These are phyloP conservation scores for Corynorhinus townsendii DNA, from an alignment of 2,113 vertebrate species.

Conservation along the genomic window DNA sequence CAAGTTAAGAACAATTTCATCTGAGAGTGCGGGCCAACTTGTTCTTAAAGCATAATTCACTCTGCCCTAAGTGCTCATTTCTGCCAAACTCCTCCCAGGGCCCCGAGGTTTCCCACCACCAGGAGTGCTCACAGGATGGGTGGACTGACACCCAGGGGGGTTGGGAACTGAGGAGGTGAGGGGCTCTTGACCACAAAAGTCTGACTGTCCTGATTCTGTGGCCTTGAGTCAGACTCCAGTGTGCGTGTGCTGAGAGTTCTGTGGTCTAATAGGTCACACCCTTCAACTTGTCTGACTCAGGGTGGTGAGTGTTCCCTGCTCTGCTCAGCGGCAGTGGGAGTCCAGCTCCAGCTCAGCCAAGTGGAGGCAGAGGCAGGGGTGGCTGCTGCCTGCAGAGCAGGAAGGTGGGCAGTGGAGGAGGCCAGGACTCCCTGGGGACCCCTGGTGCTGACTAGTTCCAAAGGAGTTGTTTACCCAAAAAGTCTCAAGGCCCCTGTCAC, in stretches of 20 bases:
- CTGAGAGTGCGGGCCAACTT: not conserved
- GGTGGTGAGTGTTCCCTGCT: constrained; percentile 77
- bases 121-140: not conserved
- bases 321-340: constrained; percentile 72
- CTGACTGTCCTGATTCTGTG: constrained; percentile 64
- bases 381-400: constrained; percentile 71
- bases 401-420: constrained; percentile 63
- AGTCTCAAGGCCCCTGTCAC: constrained; percentile 64
- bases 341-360: constrained; percentile 67
- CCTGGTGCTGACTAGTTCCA: constrained; percentile 73
- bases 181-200: constrained; percentile 62
- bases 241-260: constrained; percentile 74
- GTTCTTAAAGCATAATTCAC: constrained; percentile 3
- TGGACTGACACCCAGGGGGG: not conserved
- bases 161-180: constrained; percentile 64
- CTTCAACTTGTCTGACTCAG: constrained; percentile 80
- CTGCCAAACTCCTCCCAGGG: not conserved
- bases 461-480: constrained; percentile 80
- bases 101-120: constrained; percentile 13
- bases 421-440: constrained; percentile 52
- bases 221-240: constrained; percentile 73
- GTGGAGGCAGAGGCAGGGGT: constrained; percentile 72
- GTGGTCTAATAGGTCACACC: constrained; percentile 80
- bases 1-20: not conserved
- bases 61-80: not conserved